These are phyloP conservation scores for Phaedon cochleariae DNA, from an alignment of 2,888 invertebrate species.

Conservation along the genomic window DNA sequence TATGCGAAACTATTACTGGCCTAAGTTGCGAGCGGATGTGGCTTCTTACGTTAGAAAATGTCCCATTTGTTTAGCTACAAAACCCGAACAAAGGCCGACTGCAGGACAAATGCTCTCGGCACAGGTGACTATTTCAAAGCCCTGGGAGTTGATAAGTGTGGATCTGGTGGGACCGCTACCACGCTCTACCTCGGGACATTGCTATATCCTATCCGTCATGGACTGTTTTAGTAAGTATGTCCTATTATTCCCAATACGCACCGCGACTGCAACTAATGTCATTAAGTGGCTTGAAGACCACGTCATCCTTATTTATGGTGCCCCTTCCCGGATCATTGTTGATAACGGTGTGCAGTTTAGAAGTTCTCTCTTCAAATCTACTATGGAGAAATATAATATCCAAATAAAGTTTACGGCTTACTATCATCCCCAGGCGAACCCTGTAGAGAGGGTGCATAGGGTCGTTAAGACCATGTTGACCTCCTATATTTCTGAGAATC, in stretches of 20 bases:
- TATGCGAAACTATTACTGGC: conserved; percentile 7
- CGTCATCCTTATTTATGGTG: conserved; percentile 5
- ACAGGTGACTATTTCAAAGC: conserved; percentile 13
- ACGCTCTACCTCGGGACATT: conserved; percentile 9
- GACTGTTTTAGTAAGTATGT: conserved; percentile 20
- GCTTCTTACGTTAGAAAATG: conserved; percentile 9
- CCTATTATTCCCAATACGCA: conserved; percentile 14
- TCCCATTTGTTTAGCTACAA: conserved; percentile 10
- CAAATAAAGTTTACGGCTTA: background rate
- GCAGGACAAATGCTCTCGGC: conserved; percentile 19
- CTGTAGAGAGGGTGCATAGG: background rate
- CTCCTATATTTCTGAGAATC: background rate
- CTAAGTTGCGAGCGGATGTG: conserved; percentile 9
- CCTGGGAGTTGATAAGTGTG: conserved; percentile 26
- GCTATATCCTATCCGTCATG: conserved; percentile 18
- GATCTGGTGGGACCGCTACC: conserved; percentile 25
- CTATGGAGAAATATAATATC: background rate
- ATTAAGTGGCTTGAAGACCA: conserved; percentile 8
- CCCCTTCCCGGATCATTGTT: background rate
- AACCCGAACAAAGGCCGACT: conserved; percentile 26
- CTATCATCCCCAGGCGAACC: background rate
- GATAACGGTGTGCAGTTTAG: conserved; percentile 11
- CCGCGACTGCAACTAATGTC: background rate
- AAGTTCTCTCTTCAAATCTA: background rate
- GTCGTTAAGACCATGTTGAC: background rate